phyloP scores from a whole-genome alignment of 2,888 invertebrate genomes.

The Caenorhabditis doughertyi region DNA sequence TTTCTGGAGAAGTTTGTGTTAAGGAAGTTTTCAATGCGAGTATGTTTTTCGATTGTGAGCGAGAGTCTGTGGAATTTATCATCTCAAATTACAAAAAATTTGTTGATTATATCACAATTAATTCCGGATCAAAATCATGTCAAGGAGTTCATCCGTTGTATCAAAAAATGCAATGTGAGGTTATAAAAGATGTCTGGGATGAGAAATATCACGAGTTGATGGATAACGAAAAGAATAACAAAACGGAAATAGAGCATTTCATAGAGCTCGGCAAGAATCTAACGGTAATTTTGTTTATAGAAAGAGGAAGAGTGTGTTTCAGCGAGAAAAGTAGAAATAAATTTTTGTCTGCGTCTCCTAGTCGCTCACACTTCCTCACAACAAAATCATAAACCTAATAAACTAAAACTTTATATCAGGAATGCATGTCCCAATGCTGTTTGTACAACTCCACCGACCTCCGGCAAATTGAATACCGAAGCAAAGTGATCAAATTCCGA shows the following conservation, averaged over 20 bases:
- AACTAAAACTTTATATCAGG: too few relatives aligned
- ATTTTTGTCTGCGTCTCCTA: background rate
- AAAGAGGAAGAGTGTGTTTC: background rate
- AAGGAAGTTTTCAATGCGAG: background rate
- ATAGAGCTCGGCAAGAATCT: background rate
- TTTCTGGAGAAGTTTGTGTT: background rate
- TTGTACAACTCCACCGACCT: too few relatives aligned
- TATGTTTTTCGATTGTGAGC: background rate
- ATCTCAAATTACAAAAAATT: background rate
- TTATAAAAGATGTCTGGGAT: background rate
- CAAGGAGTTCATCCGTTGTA: background rate
- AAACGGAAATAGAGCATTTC: background rate
- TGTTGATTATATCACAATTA: background rate
- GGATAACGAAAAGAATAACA: background rate
- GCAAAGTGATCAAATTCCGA: too few relatives aligned
- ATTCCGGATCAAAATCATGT: background rate
- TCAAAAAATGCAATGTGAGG: conserved; percentile 11
- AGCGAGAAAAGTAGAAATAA: conserved; percentile 12
- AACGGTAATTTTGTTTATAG: background rate
- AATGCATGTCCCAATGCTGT: too few relatives aligned
- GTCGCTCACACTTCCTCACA: too few relatives aligned
- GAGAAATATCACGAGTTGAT: background rate
- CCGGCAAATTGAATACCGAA: too few relatives aligned
- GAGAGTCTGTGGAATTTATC: background rate
- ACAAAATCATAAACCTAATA: too few relatives aligned